Conservation (phyloP, 2,113 vertebrate species). For the Sapayoa aenigma region DNA sequence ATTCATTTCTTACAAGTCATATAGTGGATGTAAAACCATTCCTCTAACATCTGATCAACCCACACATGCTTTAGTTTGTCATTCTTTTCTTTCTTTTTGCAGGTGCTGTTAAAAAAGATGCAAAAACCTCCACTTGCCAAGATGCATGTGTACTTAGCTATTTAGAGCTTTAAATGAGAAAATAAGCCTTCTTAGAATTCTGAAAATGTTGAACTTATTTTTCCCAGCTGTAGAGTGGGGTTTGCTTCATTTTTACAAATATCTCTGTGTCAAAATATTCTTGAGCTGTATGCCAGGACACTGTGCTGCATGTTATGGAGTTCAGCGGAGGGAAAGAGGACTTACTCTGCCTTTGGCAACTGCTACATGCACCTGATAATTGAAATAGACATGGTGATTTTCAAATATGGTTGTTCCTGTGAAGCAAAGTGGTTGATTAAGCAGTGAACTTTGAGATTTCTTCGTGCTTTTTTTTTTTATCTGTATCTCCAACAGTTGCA, state of each 20-base stretch:
- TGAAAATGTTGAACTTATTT: constrained; percentile 28
- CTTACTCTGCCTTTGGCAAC: neutral
- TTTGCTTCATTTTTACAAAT: neutral
- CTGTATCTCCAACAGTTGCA: neutral
- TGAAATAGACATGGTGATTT: neutral
- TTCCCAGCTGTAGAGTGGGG: constrained; percentile 22
- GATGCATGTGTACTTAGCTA: constrained; percentile 17
- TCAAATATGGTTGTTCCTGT: neutral
- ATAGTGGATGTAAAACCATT: neutral
- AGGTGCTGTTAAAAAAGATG: constrained; percentile 51
- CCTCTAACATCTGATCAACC: constrained; percentile 16
- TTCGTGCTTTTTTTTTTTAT: neutral
- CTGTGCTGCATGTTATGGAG: neutral
- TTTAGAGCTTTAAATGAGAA: constrained; percentile 27
- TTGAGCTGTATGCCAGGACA: neutral
- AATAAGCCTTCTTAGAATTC: constrained; percentile 15
- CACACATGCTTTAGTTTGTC: constrained; percentile 32
- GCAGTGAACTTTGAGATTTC: neutral
- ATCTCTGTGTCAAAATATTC: neutral
- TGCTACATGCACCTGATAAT: neutral
- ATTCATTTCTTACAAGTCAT: constrained; percentile 8
- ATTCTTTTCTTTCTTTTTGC: constrained; percentile 36
- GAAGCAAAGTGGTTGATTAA: neutral
- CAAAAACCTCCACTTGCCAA: neutral
- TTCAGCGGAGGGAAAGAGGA: neutral